phyloP scores from a whole-genome alignment of 2,113 vertebrate species.

The Rhagologus leucostigma region DNA sequence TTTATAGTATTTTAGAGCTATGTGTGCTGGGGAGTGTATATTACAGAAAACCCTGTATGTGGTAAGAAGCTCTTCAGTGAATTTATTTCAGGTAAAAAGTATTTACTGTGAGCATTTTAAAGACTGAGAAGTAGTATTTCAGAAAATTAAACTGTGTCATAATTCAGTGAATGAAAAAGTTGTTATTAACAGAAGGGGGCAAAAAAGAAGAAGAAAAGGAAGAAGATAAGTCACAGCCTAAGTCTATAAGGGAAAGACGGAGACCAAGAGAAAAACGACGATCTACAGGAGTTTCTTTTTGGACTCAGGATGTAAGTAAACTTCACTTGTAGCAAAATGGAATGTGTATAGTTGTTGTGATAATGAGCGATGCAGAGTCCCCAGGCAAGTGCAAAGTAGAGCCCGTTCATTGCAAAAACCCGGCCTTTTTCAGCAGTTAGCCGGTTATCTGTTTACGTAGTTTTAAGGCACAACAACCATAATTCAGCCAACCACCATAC shows the following conservation, averaged over 20 bases:
- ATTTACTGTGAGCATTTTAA: neutral
- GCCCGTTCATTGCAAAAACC: too few relatives aligned
- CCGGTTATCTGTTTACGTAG: too few relatives aligned
- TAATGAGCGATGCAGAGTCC: too few relatives aligned
- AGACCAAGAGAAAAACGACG: conserved; percentile 95
- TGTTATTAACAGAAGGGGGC: conserved; percentile 79
- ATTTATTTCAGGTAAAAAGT: neutral
- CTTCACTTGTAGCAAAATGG: neutral
- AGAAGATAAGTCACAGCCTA: conserved; percentile 93
- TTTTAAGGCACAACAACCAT: too few relatives aligned
- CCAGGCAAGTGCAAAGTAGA: too few relatives aligned
- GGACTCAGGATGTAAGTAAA: conserved; percentile 88
- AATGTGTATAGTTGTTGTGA: too few relatives aligned
- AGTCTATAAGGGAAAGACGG: conserved; percentile 93
- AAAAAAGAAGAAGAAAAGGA: conserved; percentile 93
- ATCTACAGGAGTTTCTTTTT: conserved; percentile 92
- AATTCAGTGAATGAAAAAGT: conserved; percentile 10
- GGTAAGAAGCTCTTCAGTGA: neutral
- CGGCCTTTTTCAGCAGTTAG: too few relatives aligned
- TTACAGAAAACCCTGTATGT: neutral
- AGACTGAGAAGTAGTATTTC: neutral
- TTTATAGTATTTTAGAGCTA: neutral
- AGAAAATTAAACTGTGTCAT: neutral
- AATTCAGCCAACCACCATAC: too few relatives aligned
- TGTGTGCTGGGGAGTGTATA: neutral